A percentile compares a stretch with the other conserved stretches of the same genome.
Conservation (phyloP, 2,113 vertebrate genomes). For the Eretmochelys imbricata region DNA sequence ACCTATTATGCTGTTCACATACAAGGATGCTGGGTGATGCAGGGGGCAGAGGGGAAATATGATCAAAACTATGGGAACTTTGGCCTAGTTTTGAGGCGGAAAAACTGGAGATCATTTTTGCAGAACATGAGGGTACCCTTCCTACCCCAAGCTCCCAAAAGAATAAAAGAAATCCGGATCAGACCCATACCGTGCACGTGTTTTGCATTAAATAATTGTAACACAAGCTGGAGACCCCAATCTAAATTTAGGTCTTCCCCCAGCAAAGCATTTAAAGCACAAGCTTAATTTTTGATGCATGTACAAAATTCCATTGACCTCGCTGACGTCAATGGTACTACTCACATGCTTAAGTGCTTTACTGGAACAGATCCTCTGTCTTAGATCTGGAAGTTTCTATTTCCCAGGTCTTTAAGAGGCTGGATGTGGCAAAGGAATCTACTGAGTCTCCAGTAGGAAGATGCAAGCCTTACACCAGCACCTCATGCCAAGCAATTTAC, state of each 20-base stretch:
- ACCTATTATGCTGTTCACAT: not conserved
- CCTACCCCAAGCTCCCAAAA: not conserved
- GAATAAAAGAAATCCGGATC: not conserved
- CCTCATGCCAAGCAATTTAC: not conserved
- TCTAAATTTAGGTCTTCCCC: not conserved
- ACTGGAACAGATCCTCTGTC: not conserved
- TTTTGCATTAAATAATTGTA: not conserved
- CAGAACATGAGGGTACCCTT: not conserved
- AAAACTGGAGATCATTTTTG: not conserved
- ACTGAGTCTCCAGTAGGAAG: not conserved
- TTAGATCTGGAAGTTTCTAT: not conserved
- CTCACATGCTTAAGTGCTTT: accelerated
- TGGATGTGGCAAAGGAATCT: not conserved
- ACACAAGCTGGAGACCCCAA: not conserved
- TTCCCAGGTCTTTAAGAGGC: not conserved
- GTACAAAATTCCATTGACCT: not conserved
- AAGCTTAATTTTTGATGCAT: not conserved
- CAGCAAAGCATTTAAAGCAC: not conserved
- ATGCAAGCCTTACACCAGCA: not conserved
- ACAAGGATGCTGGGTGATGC: not conserved
- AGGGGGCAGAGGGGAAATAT: not conserved
- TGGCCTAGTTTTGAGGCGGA: not conserved
- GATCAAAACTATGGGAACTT: not conserved
- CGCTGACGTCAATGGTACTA: not conserved
- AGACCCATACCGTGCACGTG: not conserved